These are phyloP conservation scores for Scortum barcoo DNA, from an alignment of 2,113 vertebrate genomes.

Conservation along the genomic window DNA sequence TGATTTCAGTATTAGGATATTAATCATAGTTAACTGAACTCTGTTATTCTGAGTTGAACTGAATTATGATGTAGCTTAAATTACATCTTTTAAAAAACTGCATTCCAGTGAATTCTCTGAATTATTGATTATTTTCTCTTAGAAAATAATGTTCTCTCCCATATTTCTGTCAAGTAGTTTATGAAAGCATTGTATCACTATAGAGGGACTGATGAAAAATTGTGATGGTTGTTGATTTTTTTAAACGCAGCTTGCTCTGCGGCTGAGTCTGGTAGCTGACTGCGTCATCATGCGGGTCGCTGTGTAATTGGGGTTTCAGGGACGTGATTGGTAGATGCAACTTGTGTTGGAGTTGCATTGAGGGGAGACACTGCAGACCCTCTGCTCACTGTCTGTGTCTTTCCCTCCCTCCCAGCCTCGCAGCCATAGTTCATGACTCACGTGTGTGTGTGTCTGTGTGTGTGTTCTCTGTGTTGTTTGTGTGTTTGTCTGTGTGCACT, in stretches of 20 bases:
- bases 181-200: not conserved
- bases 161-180: not conserved
- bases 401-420: slow-evolving; percentile 21
- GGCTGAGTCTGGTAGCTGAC: not conserved
- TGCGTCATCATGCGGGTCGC: not conserved
- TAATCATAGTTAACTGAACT: not conserved
- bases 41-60: not conserved
- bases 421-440: slow-evolving; percentile 52
- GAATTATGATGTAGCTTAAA: not conserved
- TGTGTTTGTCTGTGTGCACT: not conserved
- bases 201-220: not conserved
- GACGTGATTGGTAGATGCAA: slow-evolving; percentile 25
- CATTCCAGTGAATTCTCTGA: not conserved
- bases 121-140: not conserved
- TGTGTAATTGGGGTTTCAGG: slow-evolving; percentile 18
- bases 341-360: slow-evolving; percentile 21
- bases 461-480: not conserved
- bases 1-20: not conserved
- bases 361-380: slow-evolving; percentile 27
- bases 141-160: not conserved
- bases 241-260: not conserved
- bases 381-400: slow-evolving; percentile 33
- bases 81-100: not conserved
- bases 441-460: slow-evolving; percentile 13
- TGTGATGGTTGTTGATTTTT: not conserved